Percentiles rank a stretch among this genome's conserved stretches.
phyloP scores from a whole-genome alignment of 2,888 invertebrate species.

The Blomia tropicalis region DNA sequence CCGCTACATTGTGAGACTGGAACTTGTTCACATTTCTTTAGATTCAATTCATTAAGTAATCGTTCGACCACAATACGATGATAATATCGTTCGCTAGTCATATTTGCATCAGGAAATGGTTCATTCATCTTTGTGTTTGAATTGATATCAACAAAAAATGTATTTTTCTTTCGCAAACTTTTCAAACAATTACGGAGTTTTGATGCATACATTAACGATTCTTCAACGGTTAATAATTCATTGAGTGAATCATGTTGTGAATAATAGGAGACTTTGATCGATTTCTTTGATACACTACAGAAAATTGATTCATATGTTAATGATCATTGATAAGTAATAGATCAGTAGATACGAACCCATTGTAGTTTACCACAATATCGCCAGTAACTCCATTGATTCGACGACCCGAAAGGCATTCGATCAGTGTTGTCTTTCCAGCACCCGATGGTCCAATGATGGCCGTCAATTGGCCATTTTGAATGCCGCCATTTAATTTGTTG shows the following conservation, averaged over 20 bases:
- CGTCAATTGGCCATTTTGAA: conserved; percentile 15
- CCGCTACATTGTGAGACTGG: conserved; percentile 59
- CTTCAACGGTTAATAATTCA: conserved; percentile 20
- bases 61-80: conserved; percentile 49
- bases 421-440: conserved; percentile 25
- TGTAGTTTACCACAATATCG: conserved; percentile 16
- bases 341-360: conserved; percentile 16
- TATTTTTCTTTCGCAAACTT: background rate
- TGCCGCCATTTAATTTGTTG: conserved; percentile 12
- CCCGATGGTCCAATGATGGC: conserved; percentile 25
- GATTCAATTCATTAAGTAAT: conserved; percentile 63
- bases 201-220: conserved; percentile 18
- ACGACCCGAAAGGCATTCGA: conserved; percentile 23
- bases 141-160: background rate
- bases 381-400: conserved; percentile 19
- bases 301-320: background rate
- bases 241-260: conserved; percentile 17
- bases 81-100: background rate
- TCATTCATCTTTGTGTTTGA: background rate
- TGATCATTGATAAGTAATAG: background rate
- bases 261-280: conserved; percentile 24
- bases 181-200: background rate
- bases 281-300: background rate
- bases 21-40: conserved; percentile 57
- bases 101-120: background rate